phyloP scores from a whole-genome alignment of 2,888 invertebrate genomes.

The Ormyrus labotus region DNA sequence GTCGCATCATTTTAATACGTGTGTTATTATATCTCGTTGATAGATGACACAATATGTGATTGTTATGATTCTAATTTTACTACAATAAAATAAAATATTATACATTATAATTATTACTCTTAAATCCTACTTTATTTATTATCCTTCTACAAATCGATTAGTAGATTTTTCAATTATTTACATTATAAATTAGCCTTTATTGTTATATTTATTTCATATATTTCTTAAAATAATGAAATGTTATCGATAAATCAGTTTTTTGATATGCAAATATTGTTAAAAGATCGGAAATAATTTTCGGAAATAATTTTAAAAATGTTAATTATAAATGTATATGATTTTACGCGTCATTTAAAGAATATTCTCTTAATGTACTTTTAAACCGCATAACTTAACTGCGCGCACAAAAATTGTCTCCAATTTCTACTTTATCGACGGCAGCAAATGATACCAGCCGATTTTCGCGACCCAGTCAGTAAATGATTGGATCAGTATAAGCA shows the following conservation, averaged over 20 bases:
- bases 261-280: too few species aligned
- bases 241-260: too few species aligned
- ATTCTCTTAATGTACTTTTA: too few species aligned
- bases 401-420: background rate
- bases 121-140: background rate
- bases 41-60: conserved; percentile 76
- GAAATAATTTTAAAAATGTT: background rate
- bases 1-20: conserved; percentile 73
- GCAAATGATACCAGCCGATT: conserved; percentile 26
- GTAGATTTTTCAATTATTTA: too few species aligned
- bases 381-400: background rate
- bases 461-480: conserved; percentile 38
- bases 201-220: too few species aligned
- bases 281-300: too few species aligned
- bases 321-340: background rate
- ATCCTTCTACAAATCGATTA: too few species aligned
- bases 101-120: conserved; percentile 54
- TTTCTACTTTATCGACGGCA: conserved; percentile 46
- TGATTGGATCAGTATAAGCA: background rate
- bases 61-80: conserved; percentile 76
- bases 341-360: too few species aligned
- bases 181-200: too few species aligned
- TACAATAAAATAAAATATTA: conserved; percentile 74
- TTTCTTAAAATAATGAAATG: too few species aligned
- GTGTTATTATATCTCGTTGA: conserved; percentile 75